Evolutionary conservation across 2,888 invertebrate species (phyloP).

Genomic region (Melieria picta): DNA sequence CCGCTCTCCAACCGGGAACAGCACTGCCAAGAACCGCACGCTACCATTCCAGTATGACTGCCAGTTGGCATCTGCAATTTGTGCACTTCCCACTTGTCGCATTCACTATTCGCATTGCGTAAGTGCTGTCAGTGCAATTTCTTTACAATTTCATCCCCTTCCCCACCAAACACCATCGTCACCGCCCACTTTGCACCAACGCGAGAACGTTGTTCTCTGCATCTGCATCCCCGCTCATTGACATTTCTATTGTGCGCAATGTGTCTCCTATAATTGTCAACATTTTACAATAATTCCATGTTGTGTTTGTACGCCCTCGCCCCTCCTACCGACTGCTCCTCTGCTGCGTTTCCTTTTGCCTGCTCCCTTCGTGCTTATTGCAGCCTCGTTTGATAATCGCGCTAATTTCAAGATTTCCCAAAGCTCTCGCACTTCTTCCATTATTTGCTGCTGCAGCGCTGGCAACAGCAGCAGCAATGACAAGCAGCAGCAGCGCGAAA

Average conservation of each 20-base stretch:
- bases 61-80: too few species aligned
- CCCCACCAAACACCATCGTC: not conserved
- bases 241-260: conserved; percentile 36
- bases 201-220: not conserved
- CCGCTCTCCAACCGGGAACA: too few species aligned
- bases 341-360: conserved; percentile 21
- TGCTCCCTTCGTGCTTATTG: conserved; percentile 17
- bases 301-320: conserved; percentile 5
- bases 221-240: conserved; percentile 20
- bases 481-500: not conserved
- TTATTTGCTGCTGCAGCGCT: not conserved
- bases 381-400: conserved; percentile 57
- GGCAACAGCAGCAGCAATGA: conserved; percentile 1
- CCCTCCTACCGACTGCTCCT: not conserved
- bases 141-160: not conserved
- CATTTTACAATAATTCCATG: conserved; percentile 29
- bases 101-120: not conserved
- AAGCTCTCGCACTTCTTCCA: conserved; percentile 47
- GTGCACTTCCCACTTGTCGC: too few species aligned
- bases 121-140: conserved; percentile 23
- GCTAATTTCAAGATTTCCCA: conserved; percentile 66
- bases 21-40: too few species aligned
- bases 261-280: conserved; percentile 38
- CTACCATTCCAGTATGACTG: too few species aligned
- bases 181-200: not conserved